Percentiles rank a stretch among this genome's conserved stretches.
Conservation (phyloP, 1,140 invertebrate genomes). For the Drosophila carrolli region DNA sequence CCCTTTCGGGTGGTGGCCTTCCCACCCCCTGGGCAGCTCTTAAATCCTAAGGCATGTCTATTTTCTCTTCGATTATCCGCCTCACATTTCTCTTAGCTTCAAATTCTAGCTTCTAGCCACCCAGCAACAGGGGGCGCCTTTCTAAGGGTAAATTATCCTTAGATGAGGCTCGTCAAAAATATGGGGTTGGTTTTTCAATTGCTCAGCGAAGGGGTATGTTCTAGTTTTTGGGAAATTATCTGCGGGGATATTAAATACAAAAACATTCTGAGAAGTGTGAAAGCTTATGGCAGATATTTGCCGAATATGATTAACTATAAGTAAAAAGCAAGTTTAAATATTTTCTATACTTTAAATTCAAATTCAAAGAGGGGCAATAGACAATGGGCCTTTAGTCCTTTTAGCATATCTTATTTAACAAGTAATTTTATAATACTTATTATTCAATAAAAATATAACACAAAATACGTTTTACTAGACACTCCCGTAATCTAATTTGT, state of each 20-base stretch:
- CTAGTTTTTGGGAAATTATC: slow-evolving; percentile 30
- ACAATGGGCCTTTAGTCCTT: no score
- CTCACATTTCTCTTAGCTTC: slow-evolving; percentile 45
- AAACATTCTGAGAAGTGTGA: background rate
- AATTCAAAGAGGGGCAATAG: no score
- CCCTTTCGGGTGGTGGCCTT: slow-evolving; percentile 19
- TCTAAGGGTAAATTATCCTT: slow-evolving; percentile 6
- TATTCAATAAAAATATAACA: no score
- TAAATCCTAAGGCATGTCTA: slow-evolving; percentile 43
- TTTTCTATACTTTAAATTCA: no score
- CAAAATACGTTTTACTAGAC: no score
- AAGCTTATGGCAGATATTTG: background rate
- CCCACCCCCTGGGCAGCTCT: slow-evolving; percentile 49
- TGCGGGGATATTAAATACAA: slow-evolving; percentile 1
- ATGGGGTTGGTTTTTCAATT: background rate
- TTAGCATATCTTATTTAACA: no score
- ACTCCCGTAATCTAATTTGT: no score
- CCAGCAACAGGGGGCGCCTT: slow-evolving; percentile 65
- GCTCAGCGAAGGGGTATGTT: slow-evolving; percentile 19
- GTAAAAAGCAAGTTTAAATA: no score
- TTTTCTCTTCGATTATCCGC: slow-evolving; percentile 76
- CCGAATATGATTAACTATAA: no score
- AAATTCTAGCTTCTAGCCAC: slow-evolving; percentile 44
- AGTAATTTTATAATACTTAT: no score
- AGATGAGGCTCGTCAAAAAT: background rate